Conservation (phyloP, 2,797 vertebrate genomes). For the Spinus olivaceus region DNA sequence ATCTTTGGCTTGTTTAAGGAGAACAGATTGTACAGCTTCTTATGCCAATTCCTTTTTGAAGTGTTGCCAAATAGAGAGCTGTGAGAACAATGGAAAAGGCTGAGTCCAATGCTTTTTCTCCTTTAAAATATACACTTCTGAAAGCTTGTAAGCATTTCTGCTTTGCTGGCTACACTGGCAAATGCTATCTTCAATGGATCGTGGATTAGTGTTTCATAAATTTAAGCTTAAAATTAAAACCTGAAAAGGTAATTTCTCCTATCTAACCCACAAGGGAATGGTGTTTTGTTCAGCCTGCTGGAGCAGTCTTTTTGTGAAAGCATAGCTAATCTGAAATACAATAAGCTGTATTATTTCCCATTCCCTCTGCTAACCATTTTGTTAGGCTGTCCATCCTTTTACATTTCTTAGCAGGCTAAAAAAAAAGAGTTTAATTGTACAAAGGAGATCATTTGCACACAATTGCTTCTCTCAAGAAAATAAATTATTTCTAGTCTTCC, state of each 20-base stretch:
- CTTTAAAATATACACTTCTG: background rate
- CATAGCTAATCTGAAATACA: background rate
- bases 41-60: background rate
- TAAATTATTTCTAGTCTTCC: background rate
- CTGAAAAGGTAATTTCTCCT: slow-evolving; percentile 24
- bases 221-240: slow-evolving; percentile 43
- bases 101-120: background rate
- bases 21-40: background rate
- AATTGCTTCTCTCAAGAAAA: background rate
- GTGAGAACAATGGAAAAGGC: background rate
- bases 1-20: background rate
- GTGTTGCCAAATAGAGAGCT: background rate
- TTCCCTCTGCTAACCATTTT: background rate
- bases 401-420: background rate
- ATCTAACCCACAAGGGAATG: background rate
- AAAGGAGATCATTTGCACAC: background rate
- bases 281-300: background rate
- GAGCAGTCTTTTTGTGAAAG: background rate
- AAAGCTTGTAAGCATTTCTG: background rate
- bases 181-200: slow-evolving; percentile 11
- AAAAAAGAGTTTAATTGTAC: background rate
- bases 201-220: slow-evolving; percentile 28
- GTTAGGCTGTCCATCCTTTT: background rate
- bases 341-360: background rate
- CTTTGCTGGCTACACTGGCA: background rate